Conservation (phyloP, 2,797 vertebrate genomes). For the Platalea minor region DNA sequence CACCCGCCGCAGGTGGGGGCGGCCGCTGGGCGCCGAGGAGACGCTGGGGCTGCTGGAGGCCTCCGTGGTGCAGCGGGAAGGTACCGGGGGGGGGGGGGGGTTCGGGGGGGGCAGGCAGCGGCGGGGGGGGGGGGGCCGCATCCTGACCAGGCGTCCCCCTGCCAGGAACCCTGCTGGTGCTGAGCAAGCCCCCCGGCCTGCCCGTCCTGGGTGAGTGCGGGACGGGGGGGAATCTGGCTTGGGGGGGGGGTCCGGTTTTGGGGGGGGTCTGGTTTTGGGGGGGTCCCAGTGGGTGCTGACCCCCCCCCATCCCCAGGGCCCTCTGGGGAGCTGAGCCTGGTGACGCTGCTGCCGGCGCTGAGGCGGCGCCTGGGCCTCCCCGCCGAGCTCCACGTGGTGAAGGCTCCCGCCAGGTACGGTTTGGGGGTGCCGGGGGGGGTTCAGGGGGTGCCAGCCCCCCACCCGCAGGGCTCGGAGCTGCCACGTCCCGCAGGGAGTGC, state of each 20-base stretch:
- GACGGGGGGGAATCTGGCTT: too few species aligned
- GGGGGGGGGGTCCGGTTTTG: too few species aligned
- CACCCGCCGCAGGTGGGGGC: neutral
- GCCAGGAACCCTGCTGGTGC: slow-evolving; percentile 67
- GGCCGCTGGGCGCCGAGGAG: neutral
- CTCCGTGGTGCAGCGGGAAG: slow-evolving; percentile 61
- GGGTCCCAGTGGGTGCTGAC: neutral
- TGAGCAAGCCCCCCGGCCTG: slow-evolving; percentile 73
- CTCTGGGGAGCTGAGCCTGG: slow-evolving; percentile 62
- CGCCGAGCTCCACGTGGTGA: slow-evolving; percentile 69
- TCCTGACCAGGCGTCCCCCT: neutral
- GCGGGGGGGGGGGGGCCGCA: too few species aligned
- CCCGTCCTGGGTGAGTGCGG: slow-evolving; percentile 66
- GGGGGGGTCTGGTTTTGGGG: too few species aligned
- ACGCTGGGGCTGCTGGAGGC: slow-evolving; percentile 28
- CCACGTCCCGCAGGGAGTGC: slow-evolving; percentile 45
- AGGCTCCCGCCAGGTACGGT: slow-evolving; percentile 67
- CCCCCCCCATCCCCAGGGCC: slow-evolving; percentile 4
- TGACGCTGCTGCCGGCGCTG: slow-evolving; percentile 58
- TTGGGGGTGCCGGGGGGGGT: neutral
- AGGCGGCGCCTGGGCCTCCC: slow-evolving; percentile 55
- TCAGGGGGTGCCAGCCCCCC: too few species aligned
- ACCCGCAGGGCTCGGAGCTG: neutral
- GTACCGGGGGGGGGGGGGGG: neutral
- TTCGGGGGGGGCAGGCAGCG: too few species aligned